Evolutionary conservation across 2,888 invertebrate species (phyloP).

Genomic region (Gisinianus flammeolus): DNA sequence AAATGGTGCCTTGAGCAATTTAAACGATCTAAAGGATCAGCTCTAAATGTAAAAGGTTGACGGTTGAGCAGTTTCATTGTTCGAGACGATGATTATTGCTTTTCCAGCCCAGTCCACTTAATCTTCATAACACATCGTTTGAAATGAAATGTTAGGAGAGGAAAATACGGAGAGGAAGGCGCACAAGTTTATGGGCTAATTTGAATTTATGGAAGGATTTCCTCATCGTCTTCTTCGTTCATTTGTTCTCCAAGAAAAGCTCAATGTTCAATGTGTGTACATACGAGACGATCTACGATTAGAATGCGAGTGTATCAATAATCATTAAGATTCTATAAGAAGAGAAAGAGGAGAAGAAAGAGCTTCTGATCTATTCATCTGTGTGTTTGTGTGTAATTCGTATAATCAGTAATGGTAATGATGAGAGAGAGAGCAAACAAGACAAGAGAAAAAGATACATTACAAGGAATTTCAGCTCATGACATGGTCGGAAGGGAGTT

Average conservation of each 20-base stretch:
- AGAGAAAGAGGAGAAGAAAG: neutral
- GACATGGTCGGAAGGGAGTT: neutral
- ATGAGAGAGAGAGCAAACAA: neutral
- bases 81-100: too few relatives aligned
- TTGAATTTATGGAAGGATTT: conserved; percentile 3
- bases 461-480: too few relatives aligned
- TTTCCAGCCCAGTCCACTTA: neutral
- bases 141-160: neutral
- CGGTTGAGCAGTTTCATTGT: too few relatives aligned
- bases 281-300: neutral
- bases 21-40: too few relatives aligned
- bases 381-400: too few relatives aligned
- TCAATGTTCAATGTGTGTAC: neutral
- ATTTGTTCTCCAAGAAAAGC: too few relatives aligned
- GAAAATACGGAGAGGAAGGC: too few relatives aligned
- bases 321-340: too few relatives aligned
- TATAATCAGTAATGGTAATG: neutral
- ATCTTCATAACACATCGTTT: conserved; percentile 20
- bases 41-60: too few relatives aligned
- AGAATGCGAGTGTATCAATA: neutral
- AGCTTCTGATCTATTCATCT: too few relatives aligned
- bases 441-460: neutral
- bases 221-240: neutral
- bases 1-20: neutral
- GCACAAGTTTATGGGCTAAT: conserved; percentile 2